These are phyloP conservation scores for Microplitis mediator DNA, from an alignment of 1,140 invertebrate species.

Conservation along the genomic window DNA sequence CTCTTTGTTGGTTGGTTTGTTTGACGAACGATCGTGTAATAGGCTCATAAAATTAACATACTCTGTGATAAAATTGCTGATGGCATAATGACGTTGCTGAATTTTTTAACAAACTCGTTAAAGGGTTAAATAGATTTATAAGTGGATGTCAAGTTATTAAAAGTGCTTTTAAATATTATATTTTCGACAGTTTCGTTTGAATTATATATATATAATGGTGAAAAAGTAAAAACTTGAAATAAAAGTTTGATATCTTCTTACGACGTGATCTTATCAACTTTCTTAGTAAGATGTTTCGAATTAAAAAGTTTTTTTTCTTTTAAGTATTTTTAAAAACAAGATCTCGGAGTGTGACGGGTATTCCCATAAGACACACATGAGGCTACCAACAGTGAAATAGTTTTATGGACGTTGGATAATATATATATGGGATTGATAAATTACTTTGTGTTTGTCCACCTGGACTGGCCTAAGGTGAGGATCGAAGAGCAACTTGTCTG, in stretches of 20 bases:
- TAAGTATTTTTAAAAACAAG: background rate
- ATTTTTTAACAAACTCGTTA: too few species aligned
- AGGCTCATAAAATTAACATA: slow-evolving; percentile 43
- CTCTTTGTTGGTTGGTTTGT: background rate
- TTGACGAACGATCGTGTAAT: slow-evolving; percentile 42
- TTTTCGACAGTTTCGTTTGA: background rate
- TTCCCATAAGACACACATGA: background rate
- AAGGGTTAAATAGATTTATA: too few species aligned
- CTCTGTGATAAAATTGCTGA: too few species aligned
- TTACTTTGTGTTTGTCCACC: slow-evolving; percentile 90
- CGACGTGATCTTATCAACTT: slow-evolving; percentile 28
- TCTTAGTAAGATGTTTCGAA: slow-evolving; percentile 11
- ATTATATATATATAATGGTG: background rate
- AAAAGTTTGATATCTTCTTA: slow-evolving; percentile 1
- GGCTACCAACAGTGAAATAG: background rate
- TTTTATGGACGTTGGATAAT: background rate
- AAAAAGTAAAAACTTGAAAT: background rate
- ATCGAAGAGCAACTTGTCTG: slow-evolving; percentile 90
- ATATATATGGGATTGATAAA: slow-evolving; percentile 29
- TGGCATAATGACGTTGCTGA: too few species aligned
- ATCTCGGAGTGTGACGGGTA: background rate
- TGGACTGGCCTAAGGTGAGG: slow-evolving; percentile 86
- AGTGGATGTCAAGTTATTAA: too few species aligned
- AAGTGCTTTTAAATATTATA: background rate
- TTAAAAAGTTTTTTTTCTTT: slow-evolving; percentile 18